Conservation (phyloP, 2,888 invertebrate species). For the Deilephila elpenor region DNA sequence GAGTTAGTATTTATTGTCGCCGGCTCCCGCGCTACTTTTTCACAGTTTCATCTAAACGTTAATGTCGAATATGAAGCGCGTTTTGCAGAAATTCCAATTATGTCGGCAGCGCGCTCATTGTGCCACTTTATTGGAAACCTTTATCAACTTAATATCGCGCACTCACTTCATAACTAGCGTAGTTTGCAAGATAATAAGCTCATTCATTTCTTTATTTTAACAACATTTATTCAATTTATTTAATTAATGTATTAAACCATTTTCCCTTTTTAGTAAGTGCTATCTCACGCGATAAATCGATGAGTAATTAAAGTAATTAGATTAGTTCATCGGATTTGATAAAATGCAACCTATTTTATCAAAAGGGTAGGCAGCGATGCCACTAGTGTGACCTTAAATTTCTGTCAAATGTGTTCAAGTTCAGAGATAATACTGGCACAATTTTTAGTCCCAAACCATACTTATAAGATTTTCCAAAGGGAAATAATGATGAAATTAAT, state of each 20-base stretch:
- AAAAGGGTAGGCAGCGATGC: too few species aligned
- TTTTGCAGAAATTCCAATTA: slow-evolving; percentile 28
- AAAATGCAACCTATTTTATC: too few species aligned
- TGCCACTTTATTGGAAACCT: slow-evolving; percentile 10
- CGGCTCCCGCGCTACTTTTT: background rate
- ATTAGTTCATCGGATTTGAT: too few species aligned
- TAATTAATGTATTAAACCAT: background rate
- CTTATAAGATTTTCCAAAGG: too few species aligned
- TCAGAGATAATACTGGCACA: too few species aligned
- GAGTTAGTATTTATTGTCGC: background rate
- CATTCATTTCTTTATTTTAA: background rate
- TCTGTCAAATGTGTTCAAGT: too few species aligned
- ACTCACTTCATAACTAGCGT: background rate
- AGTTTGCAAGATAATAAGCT: background rate
- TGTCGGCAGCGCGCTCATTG: background rate
- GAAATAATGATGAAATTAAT: too few species aligned
- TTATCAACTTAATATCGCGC: slow-evolving; percentile 4
- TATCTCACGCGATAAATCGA: too few species aligned
- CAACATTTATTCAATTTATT: background rate
- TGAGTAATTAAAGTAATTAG: too few species aligned
- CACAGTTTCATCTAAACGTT: slow-evolving; percentile 15
- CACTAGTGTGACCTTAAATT: too few species aligned
- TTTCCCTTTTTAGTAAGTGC: too few species aligned
- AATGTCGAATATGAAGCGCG: slow-evolving; percentile 29
- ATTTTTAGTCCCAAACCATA: too few species aligned